Percentiles rank a stretch among this genome's conserved stretches.
phyloP scores from a whole-genome alignment of 2,888 invertebrate species.

The Lithophane ornitopus region DNA sequence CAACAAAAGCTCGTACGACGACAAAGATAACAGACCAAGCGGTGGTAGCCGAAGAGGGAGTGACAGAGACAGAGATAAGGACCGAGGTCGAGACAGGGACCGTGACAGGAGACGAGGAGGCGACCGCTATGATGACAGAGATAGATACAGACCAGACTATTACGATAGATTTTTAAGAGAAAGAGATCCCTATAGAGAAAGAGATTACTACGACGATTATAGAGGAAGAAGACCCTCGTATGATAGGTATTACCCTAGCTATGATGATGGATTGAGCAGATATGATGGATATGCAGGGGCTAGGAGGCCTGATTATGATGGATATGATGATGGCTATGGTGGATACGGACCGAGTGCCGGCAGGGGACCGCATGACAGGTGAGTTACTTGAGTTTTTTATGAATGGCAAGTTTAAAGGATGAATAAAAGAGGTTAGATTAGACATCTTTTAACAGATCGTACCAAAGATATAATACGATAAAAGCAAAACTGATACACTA shows the following conservation, averaged over 20 bases:
- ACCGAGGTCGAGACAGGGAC: constrained; percentile 77
- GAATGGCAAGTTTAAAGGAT: not conserved
- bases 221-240: constrained; percentile 80
- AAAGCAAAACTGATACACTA: not conserved
- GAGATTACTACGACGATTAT: constrained; percentile 82
- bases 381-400: constrained; percentile 53
- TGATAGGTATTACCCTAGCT: constrained; percentile 79
- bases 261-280: constrained; percentile 71
- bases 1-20: constrained; percentile 77
- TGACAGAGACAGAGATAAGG: constrained; percentile 76
- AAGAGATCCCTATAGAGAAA: constrained; percentile 83
- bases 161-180: constrained; percentile 86
- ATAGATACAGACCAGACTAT: constrained; percentile 85
- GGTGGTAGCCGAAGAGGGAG: constrained; percentile 75
- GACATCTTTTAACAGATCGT: not conserved
- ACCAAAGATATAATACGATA: not conserved
- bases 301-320: constrained; percentile 78
- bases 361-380: constrained; percentile 89
- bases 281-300: constrained; percentile 68
- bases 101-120: constrained; percentile 67
- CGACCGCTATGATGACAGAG: constrained; percentile 80
- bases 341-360: constrained; percentile 81
- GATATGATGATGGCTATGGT: constrained; percentile 82
- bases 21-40: constrained; percentile 75
- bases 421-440: not conserved